phyloP scores from a whole-genome alignment of 2,888 invertebrate genomes.

The Erebia palarica region DNA sequence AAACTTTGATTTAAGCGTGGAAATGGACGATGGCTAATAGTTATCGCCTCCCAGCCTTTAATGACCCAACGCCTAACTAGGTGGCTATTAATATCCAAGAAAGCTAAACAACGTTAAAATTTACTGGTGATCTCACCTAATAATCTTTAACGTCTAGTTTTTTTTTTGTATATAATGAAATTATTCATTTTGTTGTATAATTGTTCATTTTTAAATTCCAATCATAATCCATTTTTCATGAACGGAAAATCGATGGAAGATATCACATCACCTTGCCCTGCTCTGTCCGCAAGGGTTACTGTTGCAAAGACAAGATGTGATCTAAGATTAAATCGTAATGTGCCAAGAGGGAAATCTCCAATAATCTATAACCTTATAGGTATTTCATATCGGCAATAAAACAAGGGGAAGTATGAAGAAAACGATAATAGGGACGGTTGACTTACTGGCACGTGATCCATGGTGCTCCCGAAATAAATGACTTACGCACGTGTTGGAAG shows the following conservation, averaged over 20 bases:
- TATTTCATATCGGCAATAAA: constrained; percentile 1
- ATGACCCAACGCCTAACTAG: constrained; percentile 14
- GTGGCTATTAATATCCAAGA: constrained; percentile 1
- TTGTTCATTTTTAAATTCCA: too few species aligned
- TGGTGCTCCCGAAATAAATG: constrained; percentile 42
- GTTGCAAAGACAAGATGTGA: too few species aligned
- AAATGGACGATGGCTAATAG: constrained; percentile 16
- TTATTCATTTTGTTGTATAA: too few species aligned
- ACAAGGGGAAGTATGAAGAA: constrained; percentile 7
- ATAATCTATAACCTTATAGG: background rate
- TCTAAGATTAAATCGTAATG: background rate
- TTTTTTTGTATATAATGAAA: too few species aligned
- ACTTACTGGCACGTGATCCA: constrained; percentile 50
- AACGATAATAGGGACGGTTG: constrained; percentile 52
- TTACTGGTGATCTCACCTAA: background rate
- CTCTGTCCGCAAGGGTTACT: too few species aligned
- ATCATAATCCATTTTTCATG: too few species aligned
- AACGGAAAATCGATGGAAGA: too few species aligned
- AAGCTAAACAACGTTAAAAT: background rate
- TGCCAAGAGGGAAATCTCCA: background rate
- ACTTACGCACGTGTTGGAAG: constrained; percentile 39
- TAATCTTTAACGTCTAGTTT: too few species aligned
- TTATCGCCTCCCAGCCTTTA: constrained; percentile 1
- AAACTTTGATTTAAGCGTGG: constrained; percentile 19
- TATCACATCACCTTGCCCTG: too few species aligned